These are phyloP conservation scores for Atractosteus spatula DNA, from an alignment of 2,113 vertebrate genomes.

Conservation along the genomic window DNA sequence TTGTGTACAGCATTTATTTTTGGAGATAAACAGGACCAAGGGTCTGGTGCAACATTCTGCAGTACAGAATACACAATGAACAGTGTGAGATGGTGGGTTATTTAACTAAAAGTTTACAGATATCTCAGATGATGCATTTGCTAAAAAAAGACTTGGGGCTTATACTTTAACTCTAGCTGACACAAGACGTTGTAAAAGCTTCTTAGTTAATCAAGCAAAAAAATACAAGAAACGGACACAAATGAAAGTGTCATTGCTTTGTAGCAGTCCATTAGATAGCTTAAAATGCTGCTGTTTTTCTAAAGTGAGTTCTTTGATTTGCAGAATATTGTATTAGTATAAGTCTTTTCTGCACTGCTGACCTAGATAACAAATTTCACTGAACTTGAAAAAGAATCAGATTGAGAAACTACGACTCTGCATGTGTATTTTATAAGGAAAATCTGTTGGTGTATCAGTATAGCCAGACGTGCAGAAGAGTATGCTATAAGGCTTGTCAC, in stretches of 20 bases:
- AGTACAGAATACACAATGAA: conserved; percentile 33
- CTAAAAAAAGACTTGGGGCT: neutral
- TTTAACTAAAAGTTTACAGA: neutral
- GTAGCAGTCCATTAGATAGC: too few species aligned
- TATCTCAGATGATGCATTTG: neutral
- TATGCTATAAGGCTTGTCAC: neutral
- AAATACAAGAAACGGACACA: conserved; percentile 11
- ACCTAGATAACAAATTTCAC: too few species aligned
- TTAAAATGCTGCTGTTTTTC: too few species aligned
- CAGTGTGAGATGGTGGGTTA: neutral
- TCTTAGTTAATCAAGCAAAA: neutral
- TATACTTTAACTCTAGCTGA: neutral
- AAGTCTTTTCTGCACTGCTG: too few species aligned
- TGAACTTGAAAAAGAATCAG: neutral
- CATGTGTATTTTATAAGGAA: neutral
- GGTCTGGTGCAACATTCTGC: conserved; percentile 26
- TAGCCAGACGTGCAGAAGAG: neutral
- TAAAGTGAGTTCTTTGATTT: too few species aligned
- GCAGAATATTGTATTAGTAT: too few species aligned
- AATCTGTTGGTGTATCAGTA: neutral
- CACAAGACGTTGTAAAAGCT: neutral
- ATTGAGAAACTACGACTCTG: neutral
- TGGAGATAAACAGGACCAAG: neutral
- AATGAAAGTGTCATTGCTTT: neutral
- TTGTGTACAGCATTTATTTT: too few species aligned